Percentiles rank a stretch among this genome's conserved stretches.
Evolutionary conservation across 2,797 vertebrate species (phyloP).

Genomic region (Gymnoscopelus braueri): DNA sequence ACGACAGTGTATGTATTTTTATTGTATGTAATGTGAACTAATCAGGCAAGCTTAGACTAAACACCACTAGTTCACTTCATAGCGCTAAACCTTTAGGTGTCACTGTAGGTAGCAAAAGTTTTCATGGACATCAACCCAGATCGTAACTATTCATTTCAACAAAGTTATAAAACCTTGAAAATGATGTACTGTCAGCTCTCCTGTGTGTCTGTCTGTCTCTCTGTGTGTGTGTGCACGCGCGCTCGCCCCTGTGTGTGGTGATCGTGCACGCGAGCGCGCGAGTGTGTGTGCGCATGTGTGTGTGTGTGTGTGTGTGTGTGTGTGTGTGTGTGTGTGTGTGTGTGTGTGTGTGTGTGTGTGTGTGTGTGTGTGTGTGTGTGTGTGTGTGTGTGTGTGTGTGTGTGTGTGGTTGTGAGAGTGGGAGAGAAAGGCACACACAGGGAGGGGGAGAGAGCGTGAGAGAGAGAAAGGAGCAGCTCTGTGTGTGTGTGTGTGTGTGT

Average conservation of each 20-base stretch:
- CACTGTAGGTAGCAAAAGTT: slow-evolving; percentile 48
- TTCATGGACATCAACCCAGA: slow-evolving; percentile 17
- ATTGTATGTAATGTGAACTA: slow-evolving; percentile 28
- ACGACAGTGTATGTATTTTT: neutral
- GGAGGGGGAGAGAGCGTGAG: slow-evolving; percentile 61
- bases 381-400: slow-evolving; percentile 49
- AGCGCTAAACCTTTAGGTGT: neutral
- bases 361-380: slow-evolving; percentile 20
- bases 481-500: slow-evolving; percentile 46
- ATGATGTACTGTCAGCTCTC: slow-evolving; percentile 41
- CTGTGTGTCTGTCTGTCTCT: slow-evolving; percentile 21
- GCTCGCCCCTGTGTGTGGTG: slow-evolving; percentile 22
- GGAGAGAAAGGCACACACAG: slow-evolving; percentile 44
- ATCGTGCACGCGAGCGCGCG: slow-evolving; percentile 22
- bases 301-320: slow-evolving; percentile 13
- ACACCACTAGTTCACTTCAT: slow-evolving; percentile 4
- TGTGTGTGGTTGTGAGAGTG: slow-evolving; percentile 25
- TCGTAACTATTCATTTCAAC: slow-evolving; percentile 14
- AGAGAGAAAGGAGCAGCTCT: slow-evolving; percentile 68
- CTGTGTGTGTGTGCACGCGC: slow-evolving; percentile 28
- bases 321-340: slow-evolving; percentile 21
- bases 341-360: slow-evolving; percentile 48
- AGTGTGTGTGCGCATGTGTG: slow-evolving; percentile 46
- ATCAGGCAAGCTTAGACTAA: neutral
- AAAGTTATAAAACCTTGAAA: slow-evolving; percentile 50